Evolutionary conservation across 2,797 vertebrate species (phyloP).

Genomic region (Bovichtus variegatus): DNA sequence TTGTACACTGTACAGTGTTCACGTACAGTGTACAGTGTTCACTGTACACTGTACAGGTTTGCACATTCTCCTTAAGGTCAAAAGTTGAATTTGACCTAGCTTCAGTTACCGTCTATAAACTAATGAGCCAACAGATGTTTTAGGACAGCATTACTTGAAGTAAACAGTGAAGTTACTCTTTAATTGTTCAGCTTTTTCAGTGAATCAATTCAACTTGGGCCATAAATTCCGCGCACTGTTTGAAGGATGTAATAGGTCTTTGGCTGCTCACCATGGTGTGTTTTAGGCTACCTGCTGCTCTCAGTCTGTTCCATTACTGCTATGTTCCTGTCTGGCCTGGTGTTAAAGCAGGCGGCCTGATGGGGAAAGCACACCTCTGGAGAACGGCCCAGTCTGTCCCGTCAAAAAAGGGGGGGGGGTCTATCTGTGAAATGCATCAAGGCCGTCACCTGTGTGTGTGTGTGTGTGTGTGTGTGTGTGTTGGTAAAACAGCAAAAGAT

Average conservation of each 20-base stretch:
- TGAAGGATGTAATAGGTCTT: conserved; percentile 13
- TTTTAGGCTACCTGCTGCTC: conserved; percentile 50
- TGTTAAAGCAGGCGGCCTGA: conserved; percentile 54
- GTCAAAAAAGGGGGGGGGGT: conserved; percentile 42
- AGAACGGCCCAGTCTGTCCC: conserved; percentile 58
- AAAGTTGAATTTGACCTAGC: no score
- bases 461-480: conserved; percentile 12
- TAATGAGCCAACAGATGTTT: no score
- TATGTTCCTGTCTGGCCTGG: conserved; percentile 64
- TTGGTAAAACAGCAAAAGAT: not conserved
- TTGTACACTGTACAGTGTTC: no score
- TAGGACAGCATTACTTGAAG: no score
- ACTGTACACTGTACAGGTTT: no score
- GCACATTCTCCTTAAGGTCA: no score
- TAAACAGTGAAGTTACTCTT: not conserved
- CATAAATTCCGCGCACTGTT: conserved; percentile 13
- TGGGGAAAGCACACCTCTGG: conserved; percentile 75
- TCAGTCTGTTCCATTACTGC: conserved; percentile 63
- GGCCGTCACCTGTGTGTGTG: conserved; percentile 34
- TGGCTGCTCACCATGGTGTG: conserved; percentile 35
- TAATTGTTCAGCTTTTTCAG: conserved; percentile 7
- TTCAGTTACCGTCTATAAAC: no score
- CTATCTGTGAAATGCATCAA: conserved; percentile 63
- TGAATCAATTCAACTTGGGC: conserved; percentile 9
- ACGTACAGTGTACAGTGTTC: no score